Conservation (phyloP, 2,888 invertebrate genomes). For the Sceliomorpha sp. region DNA sequence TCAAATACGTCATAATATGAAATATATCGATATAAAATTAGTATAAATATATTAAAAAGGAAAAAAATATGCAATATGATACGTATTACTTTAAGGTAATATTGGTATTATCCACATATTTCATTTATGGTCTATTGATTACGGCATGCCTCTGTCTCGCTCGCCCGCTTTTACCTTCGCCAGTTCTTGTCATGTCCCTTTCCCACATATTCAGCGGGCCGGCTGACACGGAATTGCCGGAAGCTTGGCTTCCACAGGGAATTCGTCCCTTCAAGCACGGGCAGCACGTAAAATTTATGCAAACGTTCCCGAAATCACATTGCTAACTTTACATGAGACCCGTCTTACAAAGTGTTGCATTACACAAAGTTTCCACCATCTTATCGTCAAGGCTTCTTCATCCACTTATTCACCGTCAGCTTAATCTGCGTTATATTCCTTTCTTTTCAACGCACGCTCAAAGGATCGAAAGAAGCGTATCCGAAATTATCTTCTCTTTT, state of each 20-base stretch:
- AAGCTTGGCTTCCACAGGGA: constrained; percentile 51
- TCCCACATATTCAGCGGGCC: constrained; percentile 54
- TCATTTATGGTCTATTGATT: constrained; percentile 2
- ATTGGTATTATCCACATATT: neutral
- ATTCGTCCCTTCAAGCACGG: constrained; percentile 39
- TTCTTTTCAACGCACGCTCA: no score
- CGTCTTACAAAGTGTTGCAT: constrained; percentile 51
- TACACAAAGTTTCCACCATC: constrained; percentile 49
- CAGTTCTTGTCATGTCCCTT: constrained; percentile 44
- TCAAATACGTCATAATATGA: no score
- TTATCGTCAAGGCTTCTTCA: constrained; percentile 46
- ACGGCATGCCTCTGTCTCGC: neutral
- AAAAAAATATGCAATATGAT: no score
- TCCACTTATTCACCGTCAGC: no score
- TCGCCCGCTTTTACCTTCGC: no score
- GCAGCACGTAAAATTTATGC: constrained; percentile 56
- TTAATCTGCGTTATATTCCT: no score
- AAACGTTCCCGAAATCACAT: constrained; percentile 57
- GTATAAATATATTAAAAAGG: no score
- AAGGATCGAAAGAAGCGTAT: no score
- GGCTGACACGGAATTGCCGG: constrained; percentile 47
- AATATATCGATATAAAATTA: no score
- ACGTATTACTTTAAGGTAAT: no score
- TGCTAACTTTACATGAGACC: constrained; percentile 57
- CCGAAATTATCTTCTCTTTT: no score